Base-by-base conservation (phyloP, 2,797 vertebrate species). In the Acipenser ruthenus region DNA sequence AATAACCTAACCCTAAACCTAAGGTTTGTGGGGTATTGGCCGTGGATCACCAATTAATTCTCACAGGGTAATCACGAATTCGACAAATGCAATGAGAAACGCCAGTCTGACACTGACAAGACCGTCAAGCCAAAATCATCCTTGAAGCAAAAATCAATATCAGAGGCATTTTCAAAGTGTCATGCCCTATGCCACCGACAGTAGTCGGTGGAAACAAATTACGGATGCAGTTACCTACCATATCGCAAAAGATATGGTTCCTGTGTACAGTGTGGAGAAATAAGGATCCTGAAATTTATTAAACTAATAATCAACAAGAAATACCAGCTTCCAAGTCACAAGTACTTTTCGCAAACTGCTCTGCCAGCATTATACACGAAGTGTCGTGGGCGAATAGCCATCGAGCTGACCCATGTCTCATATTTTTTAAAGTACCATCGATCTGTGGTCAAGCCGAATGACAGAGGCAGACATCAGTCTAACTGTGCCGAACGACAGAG, bases 241-340 rank as follows among this genome's bases (percentile, higher is more conserved):
- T 56, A 70, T 63, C 8, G 10, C 18, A 5, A 68, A 70, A 15
- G 58, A 71, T 50, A 71, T 66, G 67, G 60, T 70, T 6, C 68
- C 68, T 12, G 60, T 72, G 1, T 50, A 66, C 12, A 59, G n/a
- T 18, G 50, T 70, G 0, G 18, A 67, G 53, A 74, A 70, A 6
- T 6, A 13, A 23, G 69, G 65, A 1, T 72, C 70, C 53, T 65
- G 65, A 53, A 58, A 64, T 11, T 56, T 69, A 62, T 58, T 74
- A 65, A 8, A 68, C 63, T 8, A 18, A 18, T 18, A 18, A 7
- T 72, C 10, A 47, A 70, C 64, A 37, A 55, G 62, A 60, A 47
- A 6, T 73, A 67, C 6, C 7, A 59, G 50, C 47, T 65, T 50
- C 67, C 53, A 10, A 67, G 65, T 13, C 10, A 2, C 23, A 67